These are phyloP conservation scores for Hydriomena furcata DNA, from an alignment of 2,888 invertebrate genomes.

Conservation along the genomic window DNA sequence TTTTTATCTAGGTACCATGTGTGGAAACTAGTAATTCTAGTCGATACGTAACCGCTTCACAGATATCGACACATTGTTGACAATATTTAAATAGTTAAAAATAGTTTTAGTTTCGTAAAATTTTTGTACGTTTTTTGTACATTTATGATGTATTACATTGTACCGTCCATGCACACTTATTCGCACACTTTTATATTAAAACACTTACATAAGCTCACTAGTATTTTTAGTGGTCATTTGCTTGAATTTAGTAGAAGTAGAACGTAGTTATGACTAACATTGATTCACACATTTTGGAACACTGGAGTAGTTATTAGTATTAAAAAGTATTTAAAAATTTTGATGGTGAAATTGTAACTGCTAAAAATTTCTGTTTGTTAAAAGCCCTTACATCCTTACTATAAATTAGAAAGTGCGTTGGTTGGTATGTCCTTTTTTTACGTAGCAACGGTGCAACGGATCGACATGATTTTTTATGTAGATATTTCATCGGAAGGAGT, in stretches of 20 bases:
- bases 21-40: no score
- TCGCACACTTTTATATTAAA: no score
- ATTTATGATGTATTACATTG: conserved; percentile 4
- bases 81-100: neutral
- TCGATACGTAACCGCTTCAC: no score
- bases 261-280: conserved; percentile 51
- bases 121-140: neutral
- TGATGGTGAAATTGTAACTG: conserved; percentile 1
- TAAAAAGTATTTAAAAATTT: neutral
- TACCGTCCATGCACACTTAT: conserved; percentile 19
- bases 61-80: no score
- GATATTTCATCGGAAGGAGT: no score
- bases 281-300: conserved; percentile 16
- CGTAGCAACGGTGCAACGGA: no score
- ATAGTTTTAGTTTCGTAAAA: neutral
- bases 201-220: conserved; percentile 25
- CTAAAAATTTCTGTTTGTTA: neutral
- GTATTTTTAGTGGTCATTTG: conserved; percentile 39
- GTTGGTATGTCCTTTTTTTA: no score
- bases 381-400: no score
- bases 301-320: conserved; percentile 11
- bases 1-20: no score
- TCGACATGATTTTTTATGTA: no score
- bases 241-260: conserved; percentile 42
- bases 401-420: no score